These are phyloP conservation scores for Paraescarpia echinospica DNA, from an alignment of 1,140 invertebrate species.

Conservation along the genomic window DNA sequence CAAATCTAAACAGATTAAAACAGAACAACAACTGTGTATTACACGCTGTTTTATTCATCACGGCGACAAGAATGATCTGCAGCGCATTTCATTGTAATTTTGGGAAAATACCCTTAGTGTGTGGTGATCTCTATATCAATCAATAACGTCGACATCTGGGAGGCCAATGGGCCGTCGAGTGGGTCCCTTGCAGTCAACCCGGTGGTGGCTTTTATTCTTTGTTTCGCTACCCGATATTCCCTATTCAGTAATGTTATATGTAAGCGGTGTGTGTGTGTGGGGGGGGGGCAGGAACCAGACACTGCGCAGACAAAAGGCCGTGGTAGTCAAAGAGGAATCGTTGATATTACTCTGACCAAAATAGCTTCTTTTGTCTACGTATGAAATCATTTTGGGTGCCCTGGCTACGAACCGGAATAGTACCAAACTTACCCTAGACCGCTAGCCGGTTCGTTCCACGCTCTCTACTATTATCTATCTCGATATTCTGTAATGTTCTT, in stretches of 20 bases:
- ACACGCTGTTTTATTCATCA: no score
- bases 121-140: neutral
- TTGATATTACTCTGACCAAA: neutral
- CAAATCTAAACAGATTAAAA: no score
- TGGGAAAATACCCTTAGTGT: neutral
- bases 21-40: no score
- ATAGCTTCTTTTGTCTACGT: neutral
- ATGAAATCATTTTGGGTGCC: neutral
- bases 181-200: neutral
- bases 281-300: neutral
- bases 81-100: neutral
- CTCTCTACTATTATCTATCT: no score
- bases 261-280: neutral
- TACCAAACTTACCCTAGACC: no score
- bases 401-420: no score
- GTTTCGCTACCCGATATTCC: neutral
- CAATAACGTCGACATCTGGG: neutral
- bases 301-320: neutral
- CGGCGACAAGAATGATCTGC: no score
- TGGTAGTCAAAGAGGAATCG: neutral
- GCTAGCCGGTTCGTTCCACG: no score
- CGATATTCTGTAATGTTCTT: no score
- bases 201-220: neutral
- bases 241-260: neutral
- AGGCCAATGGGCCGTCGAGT: neutral